Evolutionary conservation across 64 coral and sea anemone genomes (phyloP).

Genomic region (Pocillopora verrucosa): DNA sequence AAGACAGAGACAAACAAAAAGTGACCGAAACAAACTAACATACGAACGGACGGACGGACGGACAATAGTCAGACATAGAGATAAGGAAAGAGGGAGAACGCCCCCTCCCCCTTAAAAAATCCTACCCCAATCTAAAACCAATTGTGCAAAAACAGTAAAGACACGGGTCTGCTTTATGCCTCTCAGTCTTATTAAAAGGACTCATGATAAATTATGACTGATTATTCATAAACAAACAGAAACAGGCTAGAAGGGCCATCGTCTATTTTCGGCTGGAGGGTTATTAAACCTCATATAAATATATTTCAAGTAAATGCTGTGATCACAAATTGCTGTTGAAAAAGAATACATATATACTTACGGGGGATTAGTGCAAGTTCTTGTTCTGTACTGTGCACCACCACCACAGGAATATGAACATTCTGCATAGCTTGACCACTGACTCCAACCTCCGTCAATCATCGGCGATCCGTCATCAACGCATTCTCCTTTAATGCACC

Average conservation of each 20-base stretch:
- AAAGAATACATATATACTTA: slow-evolving; percentile 12
- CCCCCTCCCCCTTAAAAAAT: no score
- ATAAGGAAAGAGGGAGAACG: no score
- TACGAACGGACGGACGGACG: neutral
- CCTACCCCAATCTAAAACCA: no score
- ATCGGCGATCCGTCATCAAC: slow-evolving; percentile 83
- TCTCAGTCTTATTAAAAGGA: no score
- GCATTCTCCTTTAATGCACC: slow-evolving; percentile 89
- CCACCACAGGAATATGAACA: slow-evolving; percentile 76
- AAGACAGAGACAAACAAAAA: neutral
- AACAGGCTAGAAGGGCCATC: no score
- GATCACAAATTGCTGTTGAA: neutral
- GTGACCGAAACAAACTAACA: neutral
- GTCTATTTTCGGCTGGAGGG: no score
- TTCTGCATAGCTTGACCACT: slow-evolving; percentile 43
- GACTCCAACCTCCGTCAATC: slow-evolving; percentile 75
- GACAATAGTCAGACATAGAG: neutral
- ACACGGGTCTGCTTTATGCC: no score
- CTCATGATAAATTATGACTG: no score
- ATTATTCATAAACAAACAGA: no score
- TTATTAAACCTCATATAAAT: neutral
- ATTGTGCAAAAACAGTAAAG: no score
- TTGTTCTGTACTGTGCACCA: slow-evolving; percentile 65
- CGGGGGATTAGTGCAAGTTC: slow-evolving; percentile 72
- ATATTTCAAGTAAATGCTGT: neutral